A percentile compares a stretch with the other conserved stretches of the same genome.
These are phyloP conservation scores for Xestia ashworthii DNA, from an alignment of 2,888 invertebrate species.

Conservation along the genomic window DNA sequence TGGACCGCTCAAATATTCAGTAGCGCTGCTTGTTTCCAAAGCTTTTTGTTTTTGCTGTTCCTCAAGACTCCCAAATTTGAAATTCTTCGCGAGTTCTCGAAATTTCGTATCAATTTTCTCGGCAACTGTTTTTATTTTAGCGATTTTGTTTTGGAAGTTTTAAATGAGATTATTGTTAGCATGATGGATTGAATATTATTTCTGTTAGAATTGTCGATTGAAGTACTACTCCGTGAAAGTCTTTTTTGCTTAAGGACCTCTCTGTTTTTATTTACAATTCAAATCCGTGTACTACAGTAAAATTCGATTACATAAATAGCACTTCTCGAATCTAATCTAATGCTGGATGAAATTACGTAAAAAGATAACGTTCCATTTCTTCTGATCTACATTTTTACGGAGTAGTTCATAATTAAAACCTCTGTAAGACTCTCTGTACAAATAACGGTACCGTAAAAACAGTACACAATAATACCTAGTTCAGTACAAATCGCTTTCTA, in stretches of 20 bases:
- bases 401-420: neutral
- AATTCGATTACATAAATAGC: neutral
- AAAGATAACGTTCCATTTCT: neutral
- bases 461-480: slow-evolving; percentile 10
- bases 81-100: slow-evolving; percentile 62
- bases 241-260: neutral
- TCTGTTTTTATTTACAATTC: slow-evolving; percentile 5
- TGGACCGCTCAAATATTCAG: slow-evolving; percentile 84
- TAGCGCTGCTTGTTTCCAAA: slow-evolving; percentile 75
- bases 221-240: slow-evolving; percentile 12
- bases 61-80: slow-evolving; percentile 61
- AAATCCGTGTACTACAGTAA: neutral
- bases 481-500: slow-evolving; percentile 49
- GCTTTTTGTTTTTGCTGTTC: slow-evolving; percentile 76
- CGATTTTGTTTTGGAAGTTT: slow-evolving; percentile 53
- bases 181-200: slow-evolving; percentile 24
- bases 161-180: slow-evolving; percentile 56
- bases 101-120: slow-evolving; percentile 63
- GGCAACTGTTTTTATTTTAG: slow-evolving; percentile 56
- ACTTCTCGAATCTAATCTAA: neutral
- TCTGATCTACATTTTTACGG: neutral
- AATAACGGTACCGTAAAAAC: slow-evolving; percentile 13
- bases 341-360: neutral
- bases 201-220: neutral
- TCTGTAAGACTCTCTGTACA: neutral